phyloP scores from a whole-genome alignment of 2,888 invertebrate species.

The Adineta ricciae region DNA sequence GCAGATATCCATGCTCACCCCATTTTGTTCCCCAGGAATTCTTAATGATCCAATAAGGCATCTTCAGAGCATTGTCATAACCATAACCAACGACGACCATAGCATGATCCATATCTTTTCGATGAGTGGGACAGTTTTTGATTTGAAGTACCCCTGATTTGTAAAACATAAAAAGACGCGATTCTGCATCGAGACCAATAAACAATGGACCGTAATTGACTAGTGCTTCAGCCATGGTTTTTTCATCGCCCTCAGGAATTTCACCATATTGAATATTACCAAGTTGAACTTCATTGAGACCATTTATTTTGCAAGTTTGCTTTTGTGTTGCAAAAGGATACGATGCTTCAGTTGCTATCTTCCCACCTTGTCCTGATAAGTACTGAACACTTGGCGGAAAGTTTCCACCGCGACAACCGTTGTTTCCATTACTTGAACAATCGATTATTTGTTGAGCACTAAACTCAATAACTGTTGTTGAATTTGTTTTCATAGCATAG shows the following conservation, averaged over 20 bases:
- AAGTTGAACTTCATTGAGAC: neutral
- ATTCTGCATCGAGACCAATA: slow-evolving; percentile 5
- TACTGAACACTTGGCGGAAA: neutral
- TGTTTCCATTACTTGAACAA: neutral
- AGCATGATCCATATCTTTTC: slow-evolving; percentile 6
- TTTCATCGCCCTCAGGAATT: neutral
- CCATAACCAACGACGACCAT: neutral
- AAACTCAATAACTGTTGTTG: neutral
- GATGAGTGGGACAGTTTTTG: neutral
- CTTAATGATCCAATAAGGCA: neutral
- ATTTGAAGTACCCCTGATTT: neutral
- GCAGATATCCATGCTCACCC: neutral
- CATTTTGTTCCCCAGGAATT: neutral
- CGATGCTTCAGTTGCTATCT: neutral
- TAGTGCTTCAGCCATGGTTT: neutral
- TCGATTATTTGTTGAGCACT: slow-evolving; percentile 2
- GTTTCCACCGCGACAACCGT: neutral
- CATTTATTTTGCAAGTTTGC: neutral
- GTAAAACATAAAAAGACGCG: neutral
- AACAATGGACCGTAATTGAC: neutral
- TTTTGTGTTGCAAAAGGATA: neutral
- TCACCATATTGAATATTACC: neutral
- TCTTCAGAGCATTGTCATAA: neutral
- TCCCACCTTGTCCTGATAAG: neutral
- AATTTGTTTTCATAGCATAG: neutral